A percentile compares a stretch with the other conserved stretches of the same genome.
These are phyloP conservation scores for Yponomeuta plumbellus DNA, from an alignment of 2,888 invertebrate species.

Conservation along the genomic window DNA sequence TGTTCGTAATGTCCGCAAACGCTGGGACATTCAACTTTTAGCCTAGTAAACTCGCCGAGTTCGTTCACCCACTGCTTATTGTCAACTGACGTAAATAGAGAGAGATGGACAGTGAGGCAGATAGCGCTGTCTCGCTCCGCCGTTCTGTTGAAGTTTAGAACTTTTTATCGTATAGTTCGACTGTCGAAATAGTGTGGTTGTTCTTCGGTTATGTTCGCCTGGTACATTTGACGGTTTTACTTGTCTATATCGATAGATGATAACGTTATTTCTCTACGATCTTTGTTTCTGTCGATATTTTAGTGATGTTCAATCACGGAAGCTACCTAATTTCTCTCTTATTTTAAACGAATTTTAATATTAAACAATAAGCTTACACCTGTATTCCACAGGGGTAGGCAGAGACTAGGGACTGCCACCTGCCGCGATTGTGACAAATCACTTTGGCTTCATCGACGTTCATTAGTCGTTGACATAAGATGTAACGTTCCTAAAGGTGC, in stretches of 20 bases:
- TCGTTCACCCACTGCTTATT: conserved; percentile 74
- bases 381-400: too few species aligned
- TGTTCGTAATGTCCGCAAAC: conserved; percentile 77
- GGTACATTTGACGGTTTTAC: conserved; percentile 70
- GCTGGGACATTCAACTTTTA: conserved; percentile 77
- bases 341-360: too few species aligned
- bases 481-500: too few species aligned
- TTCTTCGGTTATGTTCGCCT: conserved; percentile 61
- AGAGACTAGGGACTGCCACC: too few species aligned
- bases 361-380: too few species aligned
- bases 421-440: too few species aligned
- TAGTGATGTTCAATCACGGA: too few species aligned
- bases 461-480: too few species aligned
- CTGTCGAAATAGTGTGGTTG: conserved; percentile 64
- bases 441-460: too few species aligned
- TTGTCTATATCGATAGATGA: conserved; percentile 67
- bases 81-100: conserved; percentile 73
- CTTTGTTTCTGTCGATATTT: not conserved
- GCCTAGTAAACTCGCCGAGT: conserved; percentile 76
- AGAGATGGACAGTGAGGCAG: conserved; percentile 46
- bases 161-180: conserved; percentile 64
- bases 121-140: conserved; percentile 53
- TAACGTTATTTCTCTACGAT: conserved; percentile 31
- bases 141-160: conserved; percentile 63
- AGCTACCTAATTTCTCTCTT: too few species aligned